phyloP scores from a whole-genome alignment of 2,113 vertebrate species.

The Austrofundulus limnaeus region DNA sequence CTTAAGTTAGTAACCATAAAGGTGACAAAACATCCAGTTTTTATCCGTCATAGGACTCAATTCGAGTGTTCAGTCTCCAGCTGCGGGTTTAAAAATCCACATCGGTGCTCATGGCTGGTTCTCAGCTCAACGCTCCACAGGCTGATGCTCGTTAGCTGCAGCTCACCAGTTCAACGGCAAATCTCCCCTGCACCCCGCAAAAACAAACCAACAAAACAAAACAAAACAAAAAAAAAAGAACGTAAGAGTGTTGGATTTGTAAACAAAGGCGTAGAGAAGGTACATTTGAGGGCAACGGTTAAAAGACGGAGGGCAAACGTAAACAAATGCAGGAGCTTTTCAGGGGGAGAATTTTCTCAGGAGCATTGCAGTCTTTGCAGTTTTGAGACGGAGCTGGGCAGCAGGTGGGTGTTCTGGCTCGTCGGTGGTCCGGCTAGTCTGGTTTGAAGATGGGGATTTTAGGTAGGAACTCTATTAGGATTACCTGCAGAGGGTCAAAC shows the following conservation, averaged over 20 bases:
- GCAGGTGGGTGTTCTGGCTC: slow-evolving; percentile 79
- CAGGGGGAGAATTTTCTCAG: slow-evolving; percentile 14
- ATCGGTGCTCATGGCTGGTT: slow-evolving; percentile 30
- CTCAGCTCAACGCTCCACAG: slow-evolving; percentile 19
- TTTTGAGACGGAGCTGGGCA: slow-evolving; percentile 78
- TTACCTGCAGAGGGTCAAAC: slow-evolving; percentile 83
- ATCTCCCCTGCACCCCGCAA: neutral
- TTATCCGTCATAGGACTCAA: slow-evolving; percentile 24
- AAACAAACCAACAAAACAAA: too few relatives aligned
- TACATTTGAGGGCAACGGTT: neutral
- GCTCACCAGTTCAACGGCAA: slow-evolving; percentile 15
- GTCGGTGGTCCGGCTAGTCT: slow-evolving; percentile 84
- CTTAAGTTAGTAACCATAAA: slow-evolving; percentile 40
- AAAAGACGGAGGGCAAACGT: slow-evolving; percentile 35
- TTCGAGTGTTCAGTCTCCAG: slow-evolving; percentile 36
- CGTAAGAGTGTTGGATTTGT: slow-evolving; percentile 45
- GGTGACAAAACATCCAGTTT: slow-evolving; percentile 31
- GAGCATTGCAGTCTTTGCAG: slow-evolving; percentile 39
- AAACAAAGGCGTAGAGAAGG: slow-evolving; percentile 54
- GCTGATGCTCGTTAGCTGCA: slow-evolving; percentile 20
- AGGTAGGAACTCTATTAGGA: slow-evolving; percentile 99
- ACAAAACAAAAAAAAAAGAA: neutral
- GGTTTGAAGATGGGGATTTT: slow-evolving; percentile 99
- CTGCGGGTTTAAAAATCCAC: slow-evolving; percentile 28
- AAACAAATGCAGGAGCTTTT: slow-evolving; percentile 64